These are phyloP conservation scores for Chascanopsetta lugubris DNA, from an alignment of 2,113 vertebrate species.

Conservation along the genomic window DNA sequence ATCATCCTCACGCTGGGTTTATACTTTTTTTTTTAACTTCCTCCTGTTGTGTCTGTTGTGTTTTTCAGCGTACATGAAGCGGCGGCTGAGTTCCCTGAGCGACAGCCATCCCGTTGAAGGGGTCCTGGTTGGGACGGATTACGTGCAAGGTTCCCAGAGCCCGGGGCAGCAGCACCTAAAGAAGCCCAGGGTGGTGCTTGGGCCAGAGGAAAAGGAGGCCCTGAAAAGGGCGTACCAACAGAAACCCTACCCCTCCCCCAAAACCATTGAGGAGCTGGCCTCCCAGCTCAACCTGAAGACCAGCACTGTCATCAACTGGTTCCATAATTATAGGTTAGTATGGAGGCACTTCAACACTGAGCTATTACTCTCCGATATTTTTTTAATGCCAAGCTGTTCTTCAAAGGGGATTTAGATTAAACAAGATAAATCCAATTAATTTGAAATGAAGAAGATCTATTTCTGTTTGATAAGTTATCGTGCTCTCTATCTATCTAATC, in stretches of 20 bases:
- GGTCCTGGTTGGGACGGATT: slow-evolving; percentile 83
- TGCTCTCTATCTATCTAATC: too few species aligned
- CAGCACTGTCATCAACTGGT: slow-evolving; percentile 99
- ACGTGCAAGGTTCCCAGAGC: slow-evolving; percentile 89
- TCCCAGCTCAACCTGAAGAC: slow-evolving; percentile 98
- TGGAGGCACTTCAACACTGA: background rate
- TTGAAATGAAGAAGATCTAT: background rate
- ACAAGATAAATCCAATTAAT: background rate
- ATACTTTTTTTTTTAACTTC: background rate
- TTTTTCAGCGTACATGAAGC: slow-evolving; percentile 92
- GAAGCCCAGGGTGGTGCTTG: slow-evolving; percentile 93
- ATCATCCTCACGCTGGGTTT: too few species aligned
- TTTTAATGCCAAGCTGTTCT: background rate
- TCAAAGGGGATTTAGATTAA: background rate
- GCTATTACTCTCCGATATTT: background rate
- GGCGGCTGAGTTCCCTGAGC: slow-evolving; percentile 92
- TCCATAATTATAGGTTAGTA: slow-evolving; percentile 98
- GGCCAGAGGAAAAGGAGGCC: slow-evolving; percentile 95
- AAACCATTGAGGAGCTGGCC: slow-evolving; percentile 98
- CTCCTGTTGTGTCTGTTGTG: background rate
- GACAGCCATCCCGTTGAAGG: slow-evolving; percentile 89
- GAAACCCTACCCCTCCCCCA: slow-evolving; percentile 96
- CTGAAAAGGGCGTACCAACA: slow-evolving; percentile 93
- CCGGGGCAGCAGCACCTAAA: slow-evolving; percentile 94
- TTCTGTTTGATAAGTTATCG: background rate